Percentiles rank a stretch among this genome's conserved stretches.
phyloP scores from a whole-genome alignment of 2,113 vertebrate genomes.

The Ceuthmochares aereus region DNA sequence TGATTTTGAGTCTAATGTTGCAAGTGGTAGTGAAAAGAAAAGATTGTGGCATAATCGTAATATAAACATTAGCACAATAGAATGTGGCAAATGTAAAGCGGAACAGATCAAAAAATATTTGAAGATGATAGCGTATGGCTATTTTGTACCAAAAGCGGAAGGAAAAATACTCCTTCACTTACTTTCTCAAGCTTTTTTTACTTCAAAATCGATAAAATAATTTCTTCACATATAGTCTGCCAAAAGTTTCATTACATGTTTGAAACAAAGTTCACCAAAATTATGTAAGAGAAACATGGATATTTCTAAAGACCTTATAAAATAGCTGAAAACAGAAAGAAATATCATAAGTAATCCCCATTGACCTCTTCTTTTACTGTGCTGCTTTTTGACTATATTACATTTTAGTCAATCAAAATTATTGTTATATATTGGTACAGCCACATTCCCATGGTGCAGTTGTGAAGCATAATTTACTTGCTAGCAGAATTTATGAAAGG shows the following conservation, averaged over 20 bases:
- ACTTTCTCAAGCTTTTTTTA: not conserved
- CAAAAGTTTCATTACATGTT: not conserved
- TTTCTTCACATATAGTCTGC: accelerated
- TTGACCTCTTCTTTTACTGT: not conserved
- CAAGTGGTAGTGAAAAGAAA: not conserved
- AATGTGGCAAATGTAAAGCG: not conserved
- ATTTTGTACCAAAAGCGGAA: not conserved
- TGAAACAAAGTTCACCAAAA: not conserved
- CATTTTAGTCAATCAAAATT: not conserved
- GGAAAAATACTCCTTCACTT: not conserved
- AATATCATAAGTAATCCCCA: not conserved
- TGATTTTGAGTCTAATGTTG: not conserved
- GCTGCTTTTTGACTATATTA: not conserved
- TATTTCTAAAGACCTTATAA: not conserved
- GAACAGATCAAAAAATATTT: not conserved
- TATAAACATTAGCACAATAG: not conserved
- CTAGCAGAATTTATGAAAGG: not conserved
- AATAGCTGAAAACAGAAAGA: not conserved
- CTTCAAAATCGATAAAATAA: not conserved
- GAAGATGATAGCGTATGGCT: not conserved
- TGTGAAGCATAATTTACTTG: not conserved
- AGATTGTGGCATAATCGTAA: not conserved
- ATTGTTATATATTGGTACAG: not conserved
- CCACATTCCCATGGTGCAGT: not conserved
- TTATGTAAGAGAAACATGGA: not conserved